Evolutionary conservation across 2,797 vertebrate species (phyloP).

Genomic region (Mallotus villosus): DNA sequence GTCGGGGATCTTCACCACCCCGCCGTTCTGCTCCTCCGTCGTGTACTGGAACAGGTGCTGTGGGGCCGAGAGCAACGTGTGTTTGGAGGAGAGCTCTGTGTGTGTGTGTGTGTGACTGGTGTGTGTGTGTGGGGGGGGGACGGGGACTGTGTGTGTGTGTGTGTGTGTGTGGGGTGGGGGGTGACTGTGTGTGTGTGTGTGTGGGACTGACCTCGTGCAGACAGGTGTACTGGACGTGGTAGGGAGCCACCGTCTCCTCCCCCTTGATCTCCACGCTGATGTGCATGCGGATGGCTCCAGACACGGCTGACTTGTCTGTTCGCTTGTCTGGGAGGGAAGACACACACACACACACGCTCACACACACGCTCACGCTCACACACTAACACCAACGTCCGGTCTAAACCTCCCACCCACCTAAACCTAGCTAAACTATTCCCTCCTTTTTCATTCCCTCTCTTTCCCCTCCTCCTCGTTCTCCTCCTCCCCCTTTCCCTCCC

Average conservation of each 20-base stretch:
- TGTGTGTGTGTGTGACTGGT: conserved; percentile 13
- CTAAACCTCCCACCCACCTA: conserved; percentile 19
- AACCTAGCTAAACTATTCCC: too few relatives aligned
- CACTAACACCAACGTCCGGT: conserved; percentile 13
- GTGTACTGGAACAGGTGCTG: conserved; percentile 97
- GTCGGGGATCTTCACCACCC: conserved; percentile 92
- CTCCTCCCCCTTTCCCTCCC: neutral
- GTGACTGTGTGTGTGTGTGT: neutral
- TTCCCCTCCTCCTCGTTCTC: neutral
- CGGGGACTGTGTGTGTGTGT: neutral
- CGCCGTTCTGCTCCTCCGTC: conserved; percentile 91
- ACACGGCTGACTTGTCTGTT: conserved; percentile 95
- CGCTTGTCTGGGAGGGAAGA: conserved; percentile 83
- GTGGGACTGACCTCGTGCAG: conserved; percentile 89
- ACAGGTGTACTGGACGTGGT: conserved; percentile 96
- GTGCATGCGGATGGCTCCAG: conserved; percentile 94
- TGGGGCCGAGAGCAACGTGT: conserved; percentile 28
- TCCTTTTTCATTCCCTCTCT: neutral
- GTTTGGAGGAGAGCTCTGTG: neutral
- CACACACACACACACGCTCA: neutral
- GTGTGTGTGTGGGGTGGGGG: neutral
- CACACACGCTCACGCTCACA: conserved; percentile 8
- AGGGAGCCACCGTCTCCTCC: conserved; percentile 96
- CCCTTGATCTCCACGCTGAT: conserved; percentile 99
- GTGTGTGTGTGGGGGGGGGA: too few relatives aligned